Evolutionary conservation across 2,113 vertebrate genomes (phyloP).

Genomic region (Pelodiscus sinensis): DNA sequence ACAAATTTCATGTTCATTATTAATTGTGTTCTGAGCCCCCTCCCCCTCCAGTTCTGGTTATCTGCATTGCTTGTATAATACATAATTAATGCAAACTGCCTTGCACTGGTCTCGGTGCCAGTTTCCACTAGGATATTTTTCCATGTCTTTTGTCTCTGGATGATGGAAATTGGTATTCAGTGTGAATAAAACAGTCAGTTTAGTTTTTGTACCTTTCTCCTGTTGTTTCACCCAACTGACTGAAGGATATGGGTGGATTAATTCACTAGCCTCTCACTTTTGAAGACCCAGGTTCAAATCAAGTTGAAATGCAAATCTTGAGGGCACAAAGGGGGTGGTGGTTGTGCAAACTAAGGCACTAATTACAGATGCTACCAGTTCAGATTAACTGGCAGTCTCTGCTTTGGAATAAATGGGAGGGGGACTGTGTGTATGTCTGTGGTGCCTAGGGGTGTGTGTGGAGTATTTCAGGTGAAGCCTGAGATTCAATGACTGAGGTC

Average conservation of each 20-base stretch:
- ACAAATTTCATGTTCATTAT: conserved; percentile 84
- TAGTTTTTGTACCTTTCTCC: conserved; percentile 32
- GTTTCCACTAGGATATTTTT: conserved; percentile 67
- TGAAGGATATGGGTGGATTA: conserved; percentile 8
- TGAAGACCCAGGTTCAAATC: background rate
- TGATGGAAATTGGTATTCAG: conserved; percentile 62
- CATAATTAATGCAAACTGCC: conserved; percentile 84
- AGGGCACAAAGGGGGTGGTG: background rate
- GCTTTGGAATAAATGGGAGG: background rate
- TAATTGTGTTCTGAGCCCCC: conserved; percentile 78
- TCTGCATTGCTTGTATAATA: conserved; percentile 77
- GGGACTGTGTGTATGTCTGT: background rate
- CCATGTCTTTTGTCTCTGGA: conserved; percentile 54
- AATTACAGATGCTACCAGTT: background rate
- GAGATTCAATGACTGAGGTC: background rate
- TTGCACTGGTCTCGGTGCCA: conserved; percentile 63
- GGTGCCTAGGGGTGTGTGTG: background rate
- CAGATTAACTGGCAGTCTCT: background rate
- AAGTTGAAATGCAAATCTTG: background rate
- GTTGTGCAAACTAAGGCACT: background rate
- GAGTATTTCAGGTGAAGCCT: conserved; percentile 28
- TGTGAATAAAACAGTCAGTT: conserved; percentile 57
- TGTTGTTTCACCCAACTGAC: conserved; percentile 43
- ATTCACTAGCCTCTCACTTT: background rate
- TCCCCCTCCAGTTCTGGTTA: conserved; percentile 75